Conservation (phyloP, 2,888 invertebrate species). For the Stenichneumon culpator region DNA sequence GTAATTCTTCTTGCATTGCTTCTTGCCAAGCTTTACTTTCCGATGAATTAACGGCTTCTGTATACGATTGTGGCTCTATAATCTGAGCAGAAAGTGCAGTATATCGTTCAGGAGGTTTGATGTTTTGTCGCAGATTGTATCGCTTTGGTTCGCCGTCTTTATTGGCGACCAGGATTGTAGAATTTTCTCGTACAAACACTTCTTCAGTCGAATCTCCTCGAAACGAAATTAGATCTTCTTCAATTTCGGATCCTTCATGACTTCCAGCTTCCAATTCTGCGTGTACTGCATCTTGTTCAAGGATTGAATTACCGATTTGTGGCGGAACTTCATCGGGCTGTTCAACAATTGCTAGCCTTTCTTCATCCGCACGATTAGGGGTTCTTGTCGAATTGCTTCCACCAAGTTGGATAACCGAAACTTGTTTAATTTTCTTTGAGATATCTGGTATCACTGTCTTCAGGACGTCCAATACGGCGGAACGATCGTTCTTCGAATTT, state of each 20-base stretch:
- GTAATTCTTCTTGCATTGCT: slow-evolving; percentile 19
- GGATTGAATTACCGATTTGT: background rate
- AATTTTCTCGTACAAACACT: background rate
- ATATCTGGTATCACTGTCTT: background rate
- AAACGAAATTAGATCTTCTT: background rate
- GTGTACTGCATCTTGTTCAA: background rate
- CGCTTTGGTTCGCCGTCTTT: background rate
- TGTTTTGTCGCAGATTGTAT: background rate
- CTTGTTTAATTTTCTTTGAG: background rate
- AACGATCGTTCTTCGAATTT: background rate
- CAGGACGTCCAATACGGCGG: too few relatives aligned
- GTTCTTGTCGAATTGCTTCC: background rate
- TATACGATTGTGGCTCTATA: slow-evolving; percentile 38
- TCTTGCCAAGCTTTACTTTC: slow-evolving; percentile 18
- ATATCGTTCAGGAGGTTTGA: background rate
- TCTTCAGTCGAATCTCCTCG: background rate
- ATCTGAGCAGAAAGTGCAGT: background rate
- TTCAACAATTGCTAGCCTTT: background rate
- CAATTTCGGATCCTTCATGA: background rate
- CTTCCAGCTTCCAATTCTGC: slow-evolving; percentile 1
- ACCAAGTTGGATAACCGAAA: background rate
- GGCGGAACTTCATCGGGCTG: background rate
- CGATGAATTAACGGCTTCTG: slow-evolving; percentile 40
- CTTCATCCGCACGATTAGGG: background rate
- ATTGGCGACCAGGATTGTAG: background rate